Evolutionary conservation across 92 coral and sea anemone species (phyloP), one percentile per base, ranked within the genome.

Genomic region (Heliopora coerulea): DNA sequence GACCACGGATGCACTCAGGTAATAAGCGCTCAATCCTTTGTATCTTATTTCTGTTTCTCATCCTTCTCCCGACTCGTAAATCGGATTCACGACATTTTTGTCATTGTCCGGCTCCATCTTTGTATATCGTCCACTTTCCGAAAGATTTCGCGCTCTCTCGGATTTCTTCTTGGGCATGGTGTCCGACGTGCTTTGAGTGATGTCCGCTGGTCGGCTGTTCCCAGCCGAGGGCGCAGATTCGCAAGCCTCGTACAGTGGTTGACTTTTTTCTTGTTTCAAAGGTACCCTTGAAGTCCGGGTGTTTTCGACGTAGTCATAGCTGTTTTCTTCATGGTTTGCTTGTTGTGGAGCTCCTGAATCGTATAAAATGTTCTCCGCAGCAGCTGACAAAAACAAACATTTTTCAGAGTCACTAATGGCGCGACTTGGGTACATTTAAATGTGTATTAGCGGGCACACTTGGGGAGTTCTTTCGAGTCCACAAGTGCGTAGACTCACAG

Each of bases 271-370:
- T 20, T 37, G 33, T 40, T 64, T 64, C 12, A 3, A 1, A 15
- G 73, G 56, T 23, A 5, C n/a, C 17, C 56, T 7, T 3, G 56
- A 34, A 8, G 30, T n/a, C 4, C 20, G 32, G 56, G 4, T 49
- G 26, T 69, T 52, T n/a, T 52, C 34, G 44, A 49, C 56, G 48
- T 62, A 68, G 14, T 60, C 61, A 61, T 68, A 68, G 46, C 49
- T 68, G 31, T 68, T 32, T 19, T 68, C 61, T 44, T 68, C 75
- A 11, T 12, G 3, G 3, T 15, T 1, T 17, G 20, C 25, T 6
- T 26, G 57, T 32, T 25, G 59, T 1, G 41, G 2, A 3, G 42
- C 14, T 0, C 3, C 61, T 5, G 75, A 68, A 61, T 68, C 75
- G 48, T 68, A 68, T 13, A 68, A 20, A 14, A 50, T 27, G 48